These are phyloP conservation scores for Crematogaster levior DNA, from an alignment of 2,888 invertebrate genomes.

Conservation along the genomic window DNA sequence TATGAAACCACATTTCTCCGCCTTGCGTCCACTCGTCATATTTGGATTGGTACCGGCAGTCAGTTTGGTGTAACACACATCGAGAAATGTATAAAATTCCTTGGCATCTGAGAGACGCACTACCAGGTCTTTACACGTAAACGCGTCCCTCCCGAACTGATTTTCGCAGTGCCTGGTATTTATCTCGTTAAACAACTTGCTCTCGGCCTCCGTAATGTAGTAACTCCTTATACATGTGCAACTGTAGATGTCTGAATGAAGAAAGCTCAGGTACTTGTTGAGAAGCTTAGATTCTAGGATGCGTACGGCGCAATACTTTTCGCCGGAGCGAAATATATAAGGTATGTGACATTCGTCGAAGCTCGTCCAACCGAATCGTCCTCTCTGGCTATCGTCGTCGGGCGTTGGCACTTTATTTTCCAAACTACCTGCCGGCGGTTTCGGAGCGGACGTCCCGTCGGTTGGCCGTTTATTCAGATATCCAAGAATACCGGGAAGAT, in stretches of 20 bases:
- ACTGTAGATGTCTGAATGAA: slow-evolving; percentile 96
- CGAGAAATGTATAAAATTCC: slow-evolving; percentile 96
- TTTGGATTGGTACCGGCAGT: slow-evolving; percentile 90
- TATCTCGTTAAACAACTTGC: slow-evolving; percentile 95
- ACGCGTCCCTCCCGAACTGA: slow-evolving; percentile 95
- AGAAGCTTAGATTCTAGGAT: slow-evolving; percentile 97
- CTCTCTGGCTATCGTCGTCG: slow-evolving; percentile 92
- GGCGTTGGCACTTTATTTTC: slow-evolving; percentile 86
- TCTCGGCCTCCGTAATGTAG: slow-evolving; percentile 96
- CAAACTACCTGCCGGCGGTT: slow-evolving; percentile 72
- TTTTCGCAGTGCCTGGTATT: slow-evolving; percentile 96
- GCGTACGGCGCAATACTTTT: slow-evolving; percentile 96
- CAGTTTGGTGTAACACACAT: slow-evolving; percentile 95
- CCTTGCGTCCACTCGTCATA: slow-evolving; percentile 82
- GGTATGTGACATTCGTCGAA: slow-evolving; percentile 95
- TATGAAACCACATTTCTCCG: slow-evolving; percentile 95
- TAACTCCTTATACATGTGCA: slow-evolving; percentile 97
- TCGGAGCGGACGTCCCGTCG: slow-evolving; percentile 64
- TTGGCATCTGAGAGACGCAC: slow-evolving; percentile 95
- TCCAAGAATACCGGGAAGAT: slow-evolving; percentile 82
- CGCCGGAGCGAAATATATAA: slow-evolving; percentile 93
- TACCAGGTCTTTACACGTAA: slow-evolving; percentile 95
- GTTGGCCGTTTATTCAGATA: slow-evolving; percentile 84
- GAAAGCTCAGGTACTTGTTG: slow-evolving; percentile 94
- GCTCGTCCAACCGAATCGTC: slow-evolving; percentile 96